Base-by-base conservation (phyloP, 2,113 vertebrate genomes). In the Sterna hirundo region DNA sequence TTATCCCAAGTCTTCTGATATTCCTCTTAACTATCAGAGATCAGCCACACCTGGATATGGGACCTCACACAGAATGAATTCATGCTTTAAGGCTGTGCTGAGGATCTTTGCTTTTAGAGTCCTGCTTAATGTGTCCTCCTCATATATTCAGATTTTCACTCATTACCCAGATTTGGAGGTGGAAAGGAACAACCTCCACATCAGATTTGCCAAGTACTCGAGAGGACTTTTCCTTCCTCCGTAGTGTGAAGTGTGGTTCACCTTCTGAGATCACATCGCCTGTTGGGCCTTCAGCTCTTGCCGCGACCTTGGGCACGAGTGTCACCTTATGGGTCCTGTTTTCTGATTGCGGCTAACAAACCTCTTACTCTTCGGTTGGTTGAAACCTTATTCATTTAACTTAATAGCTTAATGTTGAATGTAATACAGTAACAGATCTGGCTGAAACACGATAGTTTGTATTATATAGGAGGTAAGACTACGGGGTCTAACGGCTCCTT, bases 1-100 rank as follows among this genome's bases (percentile, higher is more conserved):
- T 65, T 44, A 61, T 69, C 30, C 32, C 23, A 55, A 76, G 47
- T 46, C 83, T 72, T 55, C 10, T 72, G 15, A 40, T 58, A 66
- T 25, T 62, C 64, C 19, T 85, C 47, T 38, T n/a, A 58, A 88
- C 17, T 40, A 76, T 15, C 58, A 62, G 80, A 77, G 64, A 32
- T 74, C 79, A 82, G 27, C 9, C 42, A 49, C 16, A 69, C 17
- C 11, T 60, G 34, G 32, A 49, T 32, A 68, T 10, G 57, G 36
- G 38, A 36, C n/a, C 47, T 82, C 8, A 6, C 4, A 0, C 42
- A 47, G n/a, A 89, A 79, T 7, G 16, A 91, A 60, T 68, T 65
- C 7, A 18, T 57, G 30, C 70, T 49, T 36, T 57, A 46, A 64
- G 49, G 25, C 32, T 4, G 0, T 14, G 47, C 13, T 0, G 2